Base-by-base conservation (phyloP, 2,888 invertebrate species). In the Andrena chrysosceles region DNA sequence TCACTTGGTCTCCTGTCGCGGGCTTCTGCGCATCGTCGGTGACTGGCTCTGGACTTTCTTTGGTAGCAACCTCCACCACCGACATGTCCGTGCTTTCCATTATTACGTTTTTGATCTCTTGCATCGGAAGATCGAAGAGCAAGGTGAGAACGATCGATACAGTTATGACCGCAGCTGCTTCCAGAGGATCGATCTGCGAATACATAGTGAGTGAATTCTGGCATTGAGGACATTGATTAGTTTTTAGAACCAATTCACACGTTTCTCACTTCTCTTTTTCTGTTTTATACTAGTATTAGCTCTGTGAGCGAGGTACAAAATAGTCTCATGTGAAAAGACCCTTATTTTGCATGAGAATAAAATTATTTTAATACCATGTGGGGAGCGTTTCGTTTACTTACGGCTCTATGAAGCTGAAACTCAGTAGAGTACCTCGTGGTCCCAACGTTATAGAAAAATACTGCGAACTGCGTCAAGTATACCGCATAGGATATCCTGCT, bases 401-500 rank as follows among this genome's bases (percentile, higher is more conserved):
- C 97, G 93, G 95, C 91, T 90, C 95, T 95, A 60, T 94, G 91
- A 33, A 96, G 73, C 54, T 95, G 95, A 91, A 96, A 96, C 92
- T 96, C 95, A 20, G 94, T 94, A 0, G 96, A 94, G 62, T 95
- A 95, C 89, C 95, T 95, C 0, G 95, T 95, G n/a, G 95, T 95
- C 63, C 95, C 96, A 29, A 96, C 95, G 68, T 95, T 95, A 84
- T 96, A 96, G 80, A 96, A 95, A 88, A 96, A 96, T 63, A 96
- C 95, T 26, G 96, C 94, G 89, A 96, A 96, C 91, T 96, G 96
- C 48, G 95, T 95, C 48, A 97, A 94, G 86, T 96, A 96, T 76
- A 96, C 94, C 0, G 96, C 95, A 87, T 96, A 96, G 1, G 96
- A 96, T 35, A 97, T 94, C 56, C 96, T 95, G 86, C 96, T 96